These are phyloP conservation scores for Temnopleurus reevesii DNA, from an alignment of 53 echinoderm and acorn worm genomes.

Conservation along the genomic window DNA sequence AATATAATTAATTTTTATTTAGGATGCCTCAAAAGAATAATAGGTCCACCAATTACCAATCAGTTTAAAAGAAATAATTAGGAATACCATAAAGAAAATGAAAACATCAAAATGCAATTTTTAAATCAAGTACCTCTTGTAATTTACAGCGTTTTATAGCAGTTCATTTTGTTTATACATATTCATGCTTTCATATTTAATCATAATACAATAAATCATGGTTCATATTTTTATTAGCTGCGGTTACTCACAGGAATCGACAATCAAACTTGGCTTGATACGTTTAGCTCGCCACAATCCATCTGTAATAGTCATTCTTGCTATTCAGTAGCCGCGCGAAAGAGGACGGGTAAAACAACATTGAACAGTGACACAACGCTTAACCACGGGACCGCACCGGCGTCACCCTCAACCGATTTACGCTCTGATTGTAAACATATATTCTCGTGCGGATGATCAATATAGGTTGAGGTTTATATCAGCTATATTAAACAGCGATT, in stretches of 20 bases:
- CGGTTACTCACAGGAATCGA: slow-evolving; percentile 35
- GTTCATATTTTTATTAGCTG: slow-evolving; percentile 23
- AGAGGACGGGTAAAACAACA: neutral
- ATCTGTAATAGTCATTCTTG: slow-evolving; percentile 13
- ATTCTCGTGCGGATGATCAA: neutral
- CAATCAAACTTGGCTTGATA: slow-evolving; percentile 13
- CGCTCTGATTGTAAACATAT: neutral
- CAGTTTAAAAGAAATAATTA: neutral
- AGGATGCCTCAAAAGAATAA: neutral
- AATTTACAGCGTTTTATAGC: slow-evolving; percentile 61
- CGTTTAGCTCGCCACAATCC: slow-evolving; percentile 20
- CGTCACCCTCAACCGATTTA: neutral
- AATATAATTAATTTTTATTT: too few species aligned
- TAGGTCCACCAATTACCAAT: too few species aligned
- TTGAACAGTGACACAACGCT: slow-evolving; percentile 25
- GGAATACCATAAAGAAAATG: too few species aligned
- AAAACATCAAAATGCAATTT: too few species aligned
- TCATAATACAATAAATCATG: slow-evolving; percentile 23
- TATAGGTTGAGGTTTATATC: neutral
- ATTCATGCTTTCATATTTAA: slow-evolving; percentile 40
- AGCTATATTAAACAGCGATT: too few species aligned
- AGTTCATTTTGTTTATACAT: slow-evolving; percentile 35
- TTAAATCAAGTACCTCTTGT: slow-evolving; percentile 43
- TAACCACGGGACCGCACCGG: slow-evolving; percentile 38
- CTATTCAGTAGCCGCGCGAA: neutral